Conservation (phyloP, 2,888 invertebrate species). For the Eremobia ochroleuca region DNA sequence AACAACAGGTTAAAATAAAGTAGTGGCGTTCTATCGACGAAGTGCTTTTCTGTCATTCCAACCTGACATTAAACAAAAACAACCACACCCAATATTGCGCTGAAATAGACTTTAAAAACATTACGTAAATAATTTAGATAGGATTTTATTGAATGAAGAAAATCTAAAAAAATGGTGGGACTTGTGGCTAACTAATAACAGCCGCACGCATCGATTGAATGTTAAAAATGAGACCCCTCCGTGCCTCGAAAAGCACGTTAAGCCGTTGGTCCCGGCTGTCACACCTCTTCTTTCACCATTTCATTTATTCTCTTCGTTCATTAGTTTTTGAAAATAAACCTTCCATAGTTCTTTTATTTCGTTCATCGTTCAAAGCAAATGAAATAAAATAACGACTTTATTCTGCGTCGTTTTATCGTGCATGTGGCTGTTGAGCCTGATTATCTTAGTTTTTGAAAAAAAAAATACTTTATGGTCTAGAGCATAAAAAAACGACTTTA, state of each 20-base stretch:
- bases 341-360: too few species aligned
- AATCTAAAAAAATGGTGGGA: neutral
- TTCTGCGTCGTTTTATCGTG: too few species aligned
- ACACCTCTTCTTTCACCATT: too few species aligned
- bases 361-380: too few species aligned
- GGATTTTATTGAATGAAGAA: neutral
- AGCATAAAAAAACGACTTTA: too few species aligned
- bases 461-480: too few species aligned
- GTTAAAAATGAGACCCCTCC: neutral
- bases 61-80: conserved; percentile 12
- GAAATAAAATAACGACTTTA: too few species aligned
- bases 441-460: too few species aligned
- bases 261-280: neutral
- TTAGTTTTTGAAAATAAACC: too few species aligned
- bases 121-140: too few species aligned
- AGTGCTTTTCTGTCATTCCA: conserved; percentile 1
- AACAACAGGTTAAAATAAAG: neutral
- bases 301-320: too few species aligned
- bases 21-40: neutral
- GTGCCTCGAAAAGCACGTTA: neutral
- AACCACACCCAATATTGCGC: neutral
- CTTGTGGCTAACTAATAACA: neutral
- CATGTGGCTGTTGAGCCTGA: too few species aligned
- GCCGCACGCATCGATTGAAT: neutral
- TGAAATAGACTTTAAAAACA: neutral